phyloP scores from a whole-genome alignment of 2,888 invertebrate genomes.

The Esperia sulphurella region DNA sequence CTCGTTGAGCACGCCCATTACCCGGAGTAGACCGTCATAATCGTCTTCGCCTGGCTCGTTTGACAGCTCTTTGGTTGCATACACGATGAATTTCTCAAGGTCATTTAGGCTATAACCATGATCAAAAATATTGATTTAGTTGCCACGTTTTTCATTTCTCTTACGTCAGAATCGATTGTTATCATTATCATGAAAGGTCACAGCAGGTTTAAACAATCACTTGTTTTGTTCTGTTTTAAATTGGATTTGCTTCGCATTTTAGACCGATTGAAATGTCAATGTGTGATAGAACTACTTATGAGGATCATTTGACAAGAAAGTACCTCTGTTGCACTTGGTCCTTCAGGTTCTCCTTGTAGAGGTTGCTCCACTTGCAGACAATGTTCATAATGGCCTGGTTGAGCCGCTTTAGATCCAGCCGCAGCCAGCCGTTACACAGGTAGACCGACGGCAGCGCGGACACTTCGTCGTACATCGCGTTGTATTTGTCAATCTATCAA shows the following conservation, averaged over 20 bases:
- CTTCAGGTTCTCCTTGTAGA: constrained; percentile 92
- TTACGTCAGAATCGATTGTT: too few relatives aligned
- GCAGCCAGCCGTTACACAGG: constrained; percentile 90
- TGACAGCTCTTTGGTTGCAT: constrained; percentile 85
- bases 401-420: constrained; percentile 87
- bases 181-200: too few relatives aligned
- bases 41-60: constrained; percentile 89
- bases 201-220: too few relatives aligned
- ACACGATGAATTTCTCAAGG: constrained; percentile 86
- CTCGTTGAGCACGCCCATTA: constrained; percentile 91
- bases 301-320: background rate
- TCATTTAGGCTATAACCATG: constrained; percentile 72
- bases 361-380: constrained; percentile 92
- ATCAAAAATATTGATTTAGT: background rate
- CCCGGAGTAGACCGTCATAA: constrained; percentile 88
- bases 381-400: constrained; percentile 90
- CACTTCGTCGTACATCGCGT: constrained; percentile 87
- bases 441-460: constrained; percentile 82
- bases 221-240: too few relatives aligned
- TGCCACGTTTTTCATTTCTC: too few relatives aligned
- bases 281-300: background rate
- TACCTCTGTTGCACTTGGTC: constrained; percentile 84
- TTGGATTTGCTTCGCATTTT: too few relatives aligned
- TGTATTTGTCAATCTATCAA: constrained; percentile 87
- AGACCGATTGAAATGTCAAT: too few relatives aligned